phyloP scores from a whole-genome alignment of 2,888 invertebrate genomes.

The Drosophila meridiana region DNA sequence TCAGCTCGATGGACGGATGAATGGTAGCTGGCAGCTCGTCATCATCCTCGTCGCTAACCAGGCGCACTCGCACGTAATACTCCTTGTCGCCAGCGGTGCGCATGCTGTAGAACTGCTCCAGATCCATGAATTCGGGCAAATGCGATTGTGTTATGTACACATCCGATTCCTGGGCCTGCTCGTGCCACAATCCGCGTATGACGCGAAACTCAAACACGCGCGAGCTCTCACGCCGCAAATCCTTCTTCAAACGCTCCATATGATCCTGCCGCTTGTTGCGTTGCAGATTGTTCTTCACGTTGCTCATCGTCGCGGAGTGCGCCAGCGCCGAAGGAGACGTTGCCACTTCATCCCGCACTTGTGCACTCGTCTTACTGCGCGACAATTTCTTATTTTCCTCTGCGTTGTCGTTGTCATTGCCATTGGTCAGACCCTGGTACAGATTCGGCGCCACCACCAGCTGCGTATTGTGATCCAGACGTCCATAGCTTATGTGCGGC shows the following conservation, averaged over 20 bases:
- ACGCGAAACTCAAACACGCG: constrained; percentile 83
- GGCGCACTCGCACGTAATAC: constrained; percentile 81
- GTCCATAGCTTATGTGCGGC: constrained; percentile 86
- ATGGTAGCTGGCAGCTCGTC: constrained; percentile 79
- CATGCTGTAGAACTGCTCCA: constrained; percentile 81
- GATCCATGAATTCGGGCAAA: constrained; percentile 83
- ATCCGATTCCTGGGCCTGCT: constrained; percentile 83
- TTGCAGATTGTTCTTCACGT: constrained; percentile 71
- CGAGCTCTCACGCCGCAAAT: constrained; percentile 80
- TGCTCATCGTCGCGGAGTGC: constrained; percentile 81
- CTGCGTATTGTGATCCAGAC: constrained; percentile 87
- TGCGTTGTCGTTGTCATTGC: constrained; percentile 36
- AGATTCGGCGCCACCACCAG: constrained; percentile 85
- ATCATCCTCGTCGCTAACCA: constrained; percentile 69
- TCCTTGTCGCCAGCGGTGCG: constrained; percentile 78
- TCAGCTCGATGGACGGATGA: constrained; percentile 84
- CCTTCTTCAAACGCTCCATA: constrained; percentile 82
- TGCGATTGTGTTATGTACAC: constrained; percentile 83
- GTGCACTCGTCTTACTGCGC: constrained; percentile 76
- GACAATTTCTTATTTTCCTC: constrained; percentile 51
- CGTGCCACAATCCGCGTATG: constrained; percentile 82
- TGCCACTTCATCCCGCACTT: constrained; percentile 55
- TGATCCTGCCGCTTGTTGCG: constrained; percentile 80
- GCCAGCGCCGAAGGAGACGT: constrained; percentile 24
- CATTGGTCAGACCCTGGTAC: constrained; percentile 74